Percentiles rank a stretch among this genome's conserved stretches.
These are phyloP conservation scores for Macrochelys suwanniensis DNA, from an alignment of 2,797 vertebrate genomes.

Conservation along the genomic window DNA sequence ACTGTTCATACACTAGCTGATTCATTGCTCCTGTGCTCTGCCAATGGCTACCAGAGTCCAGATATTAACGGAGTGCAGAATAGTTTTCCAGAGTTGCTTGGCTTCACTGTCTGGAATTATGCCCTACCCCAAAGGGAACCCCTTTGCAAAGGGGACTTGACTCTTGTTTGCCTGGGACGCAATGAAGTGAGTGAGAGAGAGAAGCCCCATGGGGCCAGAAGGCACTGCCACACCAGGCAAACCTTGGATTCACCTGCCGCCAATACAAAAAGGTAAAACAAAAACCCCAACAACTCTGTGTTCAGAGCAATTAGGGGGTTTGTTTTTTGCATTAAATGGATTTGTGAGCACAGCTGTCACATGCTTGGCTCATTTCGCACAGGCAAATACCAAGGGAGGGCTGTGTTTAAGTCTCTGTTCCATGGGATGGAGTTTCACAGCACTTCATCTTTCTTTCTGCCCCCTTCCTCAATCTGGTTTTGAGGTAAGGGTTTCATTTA, in stretches of 20 bases:
- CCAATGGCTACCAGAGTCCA: neutral
- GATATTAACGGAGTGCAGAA: neutral
- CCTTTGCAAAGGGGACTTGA: neutral
- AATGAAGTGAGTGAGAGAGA: neutral
- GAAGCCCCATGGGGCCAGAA: accelerated
- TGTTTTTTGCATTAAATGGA: neutral
- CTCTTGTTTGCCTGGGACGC: neutral
- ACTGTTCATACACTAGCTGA: accelerated
- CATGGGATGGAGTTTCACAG: neutral
- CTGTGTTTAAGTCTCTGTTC: neutral
- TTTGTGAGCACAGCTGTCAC: neutral
- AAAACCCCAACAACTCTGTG: neutral
- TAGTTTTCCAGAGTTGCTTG: neutral
- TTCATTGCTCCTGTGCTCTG: accelerated
- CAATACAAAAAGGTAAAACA: neutral
- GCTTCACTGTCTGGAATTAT: neutral
- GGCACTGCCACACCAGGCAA: neutral
- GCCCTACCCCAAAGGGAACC: neutral
- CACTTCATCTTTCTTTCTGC: neutral
- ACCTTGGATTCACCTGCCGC: neutral
- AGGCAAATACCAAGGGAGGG: neutral
- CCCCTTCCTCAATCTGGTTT: neutral
- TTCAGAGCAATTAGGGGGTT: neutral
- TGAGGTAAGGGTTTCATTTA: accelerated
- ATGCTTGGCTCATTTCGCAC: accelerated